Conservation (phyloP, 1,140 invertebrate species). For the Papilio helenus region DNA sequence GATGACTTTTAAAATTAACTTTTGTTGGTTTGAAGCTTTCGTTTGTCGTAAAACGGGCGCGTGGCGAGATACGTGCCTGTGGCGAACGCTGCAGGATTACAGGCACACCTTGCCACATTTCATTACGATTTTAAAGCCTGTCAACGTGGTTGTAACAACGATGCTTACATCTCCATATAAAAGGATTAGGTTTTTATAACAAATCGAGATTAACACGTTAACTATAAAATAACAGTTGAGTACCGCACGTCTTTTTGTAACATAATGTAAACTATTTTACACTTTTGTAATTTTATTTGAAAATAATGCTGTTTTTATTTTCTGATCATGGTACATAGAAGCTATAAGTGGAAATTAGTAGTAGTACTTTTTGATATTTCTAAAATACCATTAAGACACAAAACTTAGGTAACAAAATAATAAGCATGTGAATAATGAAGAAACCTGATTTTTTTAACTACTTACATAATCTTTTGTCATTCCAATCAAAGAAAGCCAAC, state of each 20-base stretch:
- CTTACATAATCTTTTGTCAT: background rate
- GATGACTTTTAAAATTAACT: conserved; percentile 73
- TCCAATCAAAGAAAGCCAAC: background rate
- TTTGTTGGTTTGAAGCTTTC: conserved; percentile 64
- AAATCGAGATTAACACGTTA: conserved; percentile 26
- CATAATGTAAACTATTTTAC: background rate
- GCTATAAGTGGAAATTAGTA: too few species aligned
- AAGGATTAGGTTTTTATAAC: conserved; percentile 55
- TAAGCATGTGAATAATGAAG: background rate
- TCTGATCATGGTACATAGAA: too few species aligned
- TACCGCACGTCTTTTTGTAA: background rate
- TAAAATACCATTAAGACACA: too few species aligned
- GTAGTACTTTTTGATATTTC: too few species aligned
- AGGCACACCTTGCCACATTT: conserved; percentile 64
- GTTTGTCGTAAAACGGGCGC: conserved; percentile 58
- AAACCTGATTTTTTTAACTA: background rate
- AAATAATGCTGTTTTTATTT: too few species aligned
- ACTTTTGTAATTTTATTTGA: too few species aligned
- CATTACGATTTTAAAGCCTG: conserved; percentile 66
- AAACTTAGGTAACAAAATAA: too few species aligned
- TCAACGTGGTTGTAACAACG: conserved; percentile 67
- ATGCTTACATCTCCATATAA: conserved; percentile 64
- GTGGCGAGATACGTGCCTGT: conserved; percentile 62
- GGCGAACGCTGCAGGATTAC: conserved; percentile 60
- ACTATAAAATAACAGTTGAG: background rate